Conservation (phyloP, 2,888 invertebrate genomes). For the Perizoma flavofasciatum region DNA sequence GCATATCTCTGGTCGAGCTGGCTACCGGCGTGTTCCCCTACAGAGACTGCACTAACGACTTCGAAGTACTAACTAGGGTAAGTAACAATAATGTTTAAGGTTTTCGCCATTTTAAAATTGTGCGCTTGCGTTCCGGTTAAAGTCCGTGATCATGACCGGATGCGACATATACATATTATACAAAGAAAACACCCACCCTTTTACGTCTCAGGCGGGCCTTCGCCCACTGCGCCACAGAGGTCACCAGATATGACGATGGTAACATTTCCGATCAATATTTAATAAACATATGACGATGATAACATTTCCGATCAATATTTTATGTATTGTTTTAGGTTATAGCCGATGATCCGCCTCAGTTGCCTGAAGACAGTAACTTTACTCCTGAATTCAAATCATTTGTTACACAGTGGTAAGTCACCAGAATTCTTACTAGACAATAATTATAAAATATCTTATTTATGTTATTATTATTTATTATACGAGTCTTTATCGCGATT, state of each 20-base stretch:
- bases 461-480: too few species aligned
- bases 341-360: conserved; percentile 93
- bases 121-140: too few species aligned
- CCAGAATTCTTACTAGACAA: too few species aligned
- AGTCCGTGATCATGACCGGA: too few species aligned
- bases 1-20: conserved; percentile 97
- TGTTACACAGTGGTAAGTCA: conserved; percentile 92
- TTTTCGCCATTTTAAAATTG: too few species aligned
- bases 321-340: conserved; percentile 83
- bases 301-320: conserved; percentile 34
- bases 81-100: conserved; percentile 25
- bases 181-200: too few species aligned
- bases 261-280: not conserved
- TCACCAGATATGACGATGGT: too few species aligned
- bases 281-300: conserved; percentile 36
- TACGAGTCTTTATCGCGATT: too few species aligned
- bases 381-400: conserved; percentile 94
- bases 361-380: conserved; percentile 91
- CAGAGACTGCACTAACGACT: conserved; percentile 97
- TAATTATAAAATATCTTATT: too few species aligned
- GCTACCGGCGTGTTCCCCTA: conserved; percentile 98
- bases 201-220: too few species aligned
- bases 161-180: too few species aligned
- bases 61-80: conserved; percentile 96
- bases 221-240: too few species aligned